phyloP scores from a whole-genome alignment of 1,140 invertebrate species.

The Melanaphis sacchari region DNA sequence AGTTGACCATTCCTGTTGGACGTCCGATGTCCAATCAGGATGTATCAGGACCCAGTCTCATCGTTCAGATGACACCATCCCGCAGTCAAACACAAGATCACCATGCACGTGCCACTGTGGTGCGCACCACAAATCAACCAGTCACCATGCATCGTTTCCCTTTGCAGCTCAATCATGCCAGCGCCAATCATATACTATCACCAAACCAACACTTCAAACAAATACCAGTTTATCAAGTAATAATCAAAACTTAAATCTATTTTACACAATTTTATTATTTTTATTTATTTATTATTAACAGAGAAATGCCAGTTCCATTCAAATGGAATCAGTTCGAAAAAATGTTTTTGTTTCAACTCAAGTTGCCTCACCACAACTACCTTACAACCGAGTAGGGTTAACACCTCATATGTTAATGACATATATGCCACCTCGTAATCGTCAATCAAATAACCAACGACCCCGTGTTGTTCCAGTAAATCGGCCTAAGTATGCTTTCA shows the following conservation, averaged over 20 bases:
- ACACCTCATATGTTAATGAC: constrained; percentile 55
- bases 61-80: constrained; percentile 53
- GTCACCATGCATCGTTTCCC: constrained; percentile 51
- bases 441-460: constrained; percentile 43
- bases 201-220: constrained; percentile 55
- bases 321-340: constrained; percentile 53
- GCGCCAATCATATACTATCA: constrained; percentile 48
- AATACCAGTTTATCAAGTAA: constrained; percentile 54
- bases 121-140: constrained; percentile 40
- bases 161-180: constrained; percentile 54
- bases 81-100: constrained; percentile 53
- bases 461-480: constrained; percentile 45
- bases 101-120: constrained; percentile 41
- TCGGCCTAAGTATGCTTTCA: constrained; percentile 20
- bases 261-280: neutral
- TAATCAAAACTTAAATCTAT: neutral
- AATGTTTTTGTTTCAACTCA: constrained; percentile 55
- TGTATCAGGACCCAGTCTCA: constrained; percentile 44
- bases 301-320: constrained; percentile 51
- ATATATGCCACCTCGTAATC: constrained; percentile 52
- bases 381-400: constrained; percentile 42
- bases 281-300: constrained; percentile 25
- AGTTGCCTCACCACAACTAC: constrained; percentile 17
- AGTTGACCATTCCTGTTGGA: constrained; percentile 48
- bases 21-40: constrained; percentile 47